A percentile compares a stretch with the other conserved stretches of the same genome.
These are phyloP conservation scores for Notoglanidium macrostoma DNA, from an alignment of 2,797 vertebrate genomes.

Conservation along the genomic window DNA sequence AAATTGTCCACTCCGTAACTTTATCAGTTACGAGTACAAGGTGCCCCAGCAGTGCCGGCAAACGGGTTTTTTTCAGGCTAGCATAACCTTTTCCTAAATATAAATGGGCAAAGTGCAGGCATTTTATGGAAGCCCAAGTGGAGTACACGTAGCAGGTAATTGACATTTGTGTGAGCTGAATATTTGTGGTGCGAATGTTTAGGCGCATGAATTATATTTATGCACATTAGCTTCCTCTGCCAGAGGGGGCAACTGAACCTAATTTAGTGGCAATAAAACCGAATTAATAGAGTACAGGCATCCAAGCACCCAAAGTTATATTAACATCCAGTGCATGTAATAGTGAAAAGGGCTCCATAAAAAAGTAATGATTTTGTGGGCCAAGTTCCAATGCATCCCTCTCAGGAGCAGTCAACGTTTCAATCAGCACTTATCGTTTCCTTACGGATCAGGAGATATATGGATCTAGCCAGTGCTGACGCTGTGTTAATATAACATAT, in stretches of 20 bases:
- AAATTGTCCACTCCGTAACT: conserved; percentile 60
- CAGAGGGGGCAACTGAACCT: conserved; percentile 77
- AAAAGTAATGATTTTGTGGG: conserved; percentile 72
- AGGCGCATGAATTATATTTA: conserved; percentile 77
- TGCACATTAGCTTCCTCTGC: conserved; percentile 72
- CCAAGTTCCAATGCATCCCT: conserved; percentile 72
- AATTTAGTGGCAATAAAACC: conserved; percentile 82
- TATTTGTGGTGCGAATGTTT: conserved; percentile 77
- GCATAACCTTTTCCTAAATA: conserved; percentile 51
- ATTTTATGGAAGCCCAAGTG: conserved; percentile 48
- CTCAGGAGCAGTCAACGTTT: conserved; percentile 64
- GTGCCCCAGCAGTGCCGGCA: conserved; percentile 51
- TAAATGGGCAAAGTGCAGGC: conserved; percentile 50
- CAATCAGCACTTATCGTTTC: conserved; percentile 63
- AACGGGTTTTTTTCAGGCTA: conserved; percentile 51
- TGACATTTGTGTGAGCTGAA: conserved; percentile 67
- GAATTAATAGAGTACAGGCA: conserved; percentile 82
- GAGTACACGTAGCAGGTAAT: conserved; percentile 65
- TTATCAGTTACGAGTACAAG: conserved; percentile 57
- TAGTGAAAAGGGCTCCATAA: conserved; percentile 75
- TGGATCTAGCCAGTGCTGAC: conserved; percentile 47
- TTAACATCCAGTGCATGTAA: conserved; percentile 78
- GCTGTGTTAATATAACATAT: conserved; percentile 46
- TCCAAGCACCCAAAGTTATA: conserved; percentile 78
- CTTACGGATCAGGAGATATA: conserved; percentile 59